phyloP scores from a whole-genome alignment of 2,888 invertebrate species.

The Cosmopolites sordidus region DNA sequence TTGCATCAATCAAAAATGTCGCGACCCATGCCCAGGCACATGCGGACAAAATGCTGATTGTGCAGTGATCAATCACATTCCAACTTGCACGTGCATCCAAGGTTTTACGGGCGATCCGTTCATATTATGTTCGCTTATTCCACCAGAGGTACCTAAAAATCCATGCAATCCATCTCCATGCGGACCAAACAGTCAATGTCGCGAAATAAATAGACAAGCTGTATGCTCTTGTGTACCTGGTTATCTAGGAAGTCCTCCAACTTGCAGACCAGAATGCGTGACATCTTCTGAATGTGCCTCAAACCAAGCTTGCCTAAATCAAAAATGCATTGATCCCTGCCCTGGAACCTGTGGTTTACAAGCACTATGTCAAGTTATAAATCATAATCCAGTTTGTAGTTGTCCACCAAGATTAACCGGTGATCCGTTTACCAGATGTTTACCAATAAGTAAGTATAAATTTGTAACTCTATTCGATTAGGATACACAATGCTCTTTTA shows the following conservation, averaged over 20 bases:
- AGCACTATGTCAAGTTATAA: constrained; percentile 66
- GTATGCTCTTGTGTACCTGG: constrained; percentile 63
- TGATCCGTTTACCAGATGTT: constrained; percentile 62
- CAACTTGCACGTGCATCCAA: constrained; percentile 57
- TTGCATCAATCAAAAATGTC: constrained; percentile 59
- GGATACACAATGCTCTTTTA: constrained; percentile 6
- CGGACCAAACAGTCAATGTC: constrained; percentile 68
- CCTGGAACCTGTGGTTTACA: constrained; percentile 70
- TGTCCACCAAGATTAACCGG: constrained; percentile 64
- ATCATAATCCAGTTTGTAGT: constrained; percentile 70
- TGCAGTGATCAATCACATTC: constrained; percentile 55
- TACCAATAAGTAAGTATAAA: constrained; percentile 41
- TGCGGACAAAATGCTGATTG: constrained; percentile 62
- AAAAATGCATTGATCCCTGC: constrained; percentile 74
- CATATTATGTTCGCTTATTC: constrained; percentile 56
- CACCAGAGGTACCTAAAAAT: constrained; percentile 58
- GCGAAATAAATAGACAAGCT: constrained; percentile 61
- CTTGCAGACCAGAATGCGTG: constrained; percentile 68
- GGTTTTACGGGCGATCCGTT: constrained; percentile 71
- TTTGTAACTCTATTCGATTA: background rate
- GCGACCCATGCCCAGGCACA: constrained; percentile 58
- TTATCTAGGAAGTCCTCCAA: constrained; percentile 67
- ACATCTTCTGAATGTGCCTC: constrained; percentile 66
- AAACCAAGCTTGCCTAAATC: constrained; percentile 66
- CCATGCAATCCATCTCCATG: constrained; percentile 71